A percentile compares a stretch with the other conserved stretches of the same genome.
These are phyloP conservation scores for Drosophila littoralis DNA, from an alignment of 1,140 invertebrate genomes.

Conservation along the genomic window DNA sequence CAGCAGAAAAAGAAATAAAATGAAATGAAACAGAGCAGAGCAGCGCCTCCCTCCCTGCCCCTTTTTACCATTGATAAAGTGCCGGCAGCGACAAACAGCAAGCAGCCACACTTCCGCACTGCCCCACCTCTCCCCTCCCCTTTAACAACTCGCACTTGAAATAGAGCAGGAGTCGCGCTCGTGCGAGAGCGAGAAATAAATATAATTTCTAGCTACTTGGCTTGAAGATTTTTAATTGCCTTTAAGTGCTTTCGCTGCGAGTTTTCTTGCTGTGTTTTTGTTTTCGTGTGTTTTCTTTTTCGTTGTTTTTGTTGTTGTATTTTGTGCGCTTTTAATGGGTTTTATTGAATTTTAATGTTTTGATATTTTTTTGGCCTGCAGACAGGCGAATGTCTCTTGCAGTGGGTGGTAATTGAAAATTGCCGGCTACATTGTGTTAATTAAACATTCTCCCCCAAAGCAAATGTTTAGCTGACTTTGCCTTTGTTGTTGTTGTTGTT, in stretches of 20 bases:
- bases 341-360: conserved; percentile 82
- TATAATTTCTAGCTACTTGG: conserved; percentile 72
- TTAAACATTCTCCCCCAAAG: conserved; percentile 53
- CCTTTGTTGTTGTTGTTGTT: conserved; percentile 28
- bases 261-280: conserved; percentile 21
- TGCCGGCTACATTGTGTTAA: conserved; percentile 70
- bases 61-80: conserved; percentile 71
- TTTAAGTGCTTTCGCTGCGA: conserved; percentile 66
- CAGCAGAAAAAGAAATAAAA: conserved; percentile 13
- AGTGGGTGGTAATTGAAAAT: conserved; percentile 76
- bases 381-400: conserved; percentile 45
- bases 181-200: conserved; percentile 67
- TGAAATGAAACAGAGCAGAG: conserved; percentile 8
- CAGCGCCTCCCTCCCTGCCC: conserved; percentile 5
- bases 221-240: conserved; percentile 81
- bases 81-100: conserved; percentile 35
- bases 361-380: conserved; percentile 66
- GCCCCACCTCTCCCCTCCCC: conserved; percentile 5
- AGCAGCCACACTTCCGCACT: neutral
- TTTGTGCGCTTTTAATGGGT: conserved; percentile 69
- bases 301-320: conserved; percentile 36
- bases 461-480: conserved; percentile 6
- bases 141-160: conserved; percentile 24
- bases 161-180: neutral
- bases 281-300: conserved; percentile 11